Evolutionary conservation across 2,797 vertebrate species (phyloP), one percentile per base, ranked within the genome.

Genomic region (Salarias fasciatus): DNA sequence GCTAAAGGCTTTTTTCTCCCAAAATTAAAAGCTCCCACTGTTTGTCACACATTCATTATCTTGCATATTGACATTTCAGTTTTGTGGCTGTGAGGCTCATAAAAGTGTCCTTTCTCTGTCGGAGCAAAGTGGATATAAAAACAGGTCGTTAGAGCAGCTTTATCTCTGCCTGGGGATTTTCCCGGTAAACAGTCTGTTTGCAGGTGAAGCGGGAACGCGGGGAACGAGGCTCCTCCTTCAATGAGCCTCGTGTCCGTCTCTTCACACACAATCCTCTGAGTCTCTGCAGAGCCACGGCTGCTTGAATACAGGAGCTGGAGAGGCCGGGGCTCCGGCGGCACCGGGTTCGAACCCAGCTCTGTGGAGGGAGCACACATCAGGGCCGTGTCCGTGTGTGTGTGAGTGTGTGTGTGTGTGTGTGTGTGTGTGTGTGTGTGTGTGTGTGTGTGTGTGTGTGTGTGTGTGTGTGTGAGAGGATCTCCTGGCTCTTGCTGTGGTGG

Each of bases 211-310:
- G 5, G 14, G 29, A 45, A 43, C 41, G 61, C n/a, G 11, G 47
- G 68, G 73, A 77, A 60, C 43, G 54, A 66, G 60, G 65, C 65
- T 72, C 63, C 53, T 44, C 66, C 51, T 69, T 83, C 80, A 84
- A 77, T 82, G 71, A 87, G 79, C 75, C 79, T 82, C 85, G 79
- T 87, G 80, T 86, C 83, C 56, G 68, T 74, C 74, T 84, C 82
- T 87, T 75, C 83, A 75, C 64, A 54, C 61, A 63, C 70, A 72
- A 70, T 78, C 69, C 78, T 57, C 69, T 79, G 86, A 87, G 84
- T 82, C 80, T 88, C 77, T 73, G 55, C 53, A 75, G 55, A 78
- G 85, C 84, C 72, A 78, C 51, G 15, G 72, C 73, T 77, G 66
- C 81, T 85, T 80, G 64, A 80, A 77, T 48, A 57, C 53, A 59